phyloP scores from a whole-genome alignment of 2,797 vertebrate species.

The Alosa sapidissima region DNA sequence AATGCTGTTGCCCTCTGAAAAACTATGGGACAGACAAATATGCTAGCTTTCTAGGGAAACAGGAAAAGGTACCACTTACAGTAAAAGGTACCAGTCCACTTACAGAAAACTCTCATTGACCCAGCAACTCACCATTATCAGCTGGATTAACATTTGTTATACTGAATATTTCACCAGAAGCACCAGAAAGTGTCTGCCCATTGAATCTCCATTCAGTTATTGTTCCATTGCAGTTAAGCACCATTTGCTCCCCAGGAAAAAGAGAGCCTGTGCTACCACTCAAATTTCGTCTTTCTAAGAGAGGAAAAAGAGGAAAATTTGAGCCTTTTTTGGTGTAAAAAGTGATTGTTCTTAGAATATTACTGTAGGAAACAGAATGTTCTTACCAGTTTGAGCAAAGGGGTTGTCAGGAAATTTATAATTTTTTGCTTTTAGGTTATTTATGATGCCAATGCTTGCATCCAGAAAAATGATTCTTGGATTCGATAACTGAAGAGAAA shows the following conservation, averaged over 20 bases:
- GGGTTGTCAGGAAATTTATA: neutral
- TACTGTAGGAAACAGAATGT: neutral
- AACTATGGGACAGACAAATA: too few species aligned
- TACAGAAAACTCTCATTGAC: too few species aligned
- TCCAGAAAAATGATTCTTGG: neutral
- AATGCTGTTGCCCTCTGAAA: too few species aligned
- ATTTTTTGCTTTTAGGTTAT: neutral
- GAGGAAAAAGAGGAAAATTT: neutral
- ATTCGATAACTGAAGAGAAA: neutral
- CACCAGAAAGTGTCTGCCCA: neutral
- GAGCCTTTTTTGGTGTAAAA: too few species aligned
- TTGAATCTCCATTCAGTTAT: neutral
- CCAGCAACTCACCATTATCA: neutral
- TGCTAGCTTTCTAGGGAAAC: too few species aligned
- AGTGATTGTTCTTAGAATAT: neutral
- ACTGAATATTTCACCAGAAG: neutral
- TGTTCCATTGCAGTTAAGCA: neutral
- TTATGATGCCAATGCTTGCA: neutral
- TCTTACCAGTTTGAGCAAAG: neutral
- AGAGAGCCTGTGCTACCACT: neutral
- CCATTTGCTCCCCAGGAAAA: neutral
- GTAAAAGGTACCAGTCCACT: too few species aligned
- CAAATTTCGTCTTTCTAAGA: neutral
- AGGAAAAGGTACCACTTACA: too few species aligned
- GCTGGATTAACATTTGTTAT: neutral